A percentile compares a stretch with the other conserved stretches of the same genome.
Conservation (phyloP, 2,113 vertebrate genomes). For the Eolophus roseicapilla region DNA sequence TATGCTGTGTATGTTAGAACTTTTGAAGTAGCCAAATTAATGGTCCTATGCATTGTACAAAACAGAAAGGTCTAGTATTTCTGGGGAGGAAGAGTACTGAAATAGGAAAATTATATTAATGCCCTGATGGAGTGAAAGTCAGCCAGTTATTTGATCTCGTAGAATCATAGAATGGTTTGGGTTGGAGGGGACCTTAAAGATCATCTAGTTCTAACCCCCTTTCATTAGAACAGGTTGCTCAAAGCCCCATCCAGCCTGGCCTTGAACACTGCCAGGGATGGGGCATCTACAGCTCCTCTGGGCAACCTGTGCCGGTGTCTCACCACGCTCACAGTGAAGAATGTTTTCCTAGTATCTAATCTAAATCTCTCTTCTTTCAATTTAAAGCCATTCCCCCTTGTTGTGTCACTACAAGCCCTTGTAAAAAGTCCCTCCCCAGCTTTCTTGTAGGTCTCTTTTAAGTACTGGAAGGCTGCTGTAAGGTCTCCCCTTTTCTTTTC, state of each 20-base stretch:
- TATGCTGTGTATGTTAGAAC: background rate
- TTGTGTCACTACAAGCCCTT: background rate
- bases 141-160: background rate
- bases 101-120: background rate
- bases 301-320: background rate
- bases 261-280: background rate
- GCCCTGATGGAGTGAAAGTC: background rate
- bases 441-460: background rate
- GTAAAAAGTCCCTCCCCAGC: background rate
- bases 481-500: background rate
- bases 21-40: background rate
- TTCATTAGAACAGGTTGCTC: background rate
- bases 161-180: background rate
- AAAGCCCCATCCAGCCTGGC: background rate
- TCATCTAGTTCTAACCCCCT: background rate
- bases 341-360: background rate
- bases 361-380: background rate
- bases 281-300: background rate
- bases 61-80: background rate
- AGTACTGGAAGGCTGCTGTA: background rate
- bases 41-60: background rate
- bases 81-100: background rate
- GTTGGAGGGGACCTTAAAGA: background rate
- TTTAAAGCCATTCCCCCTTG: background rate
- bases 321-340: background rate